These are phyloP conservation scores for Balanococcus diminutus DNA, from an alignment of 2,888 invertebrate genomes.

Conservation along the genomic window DNA sequence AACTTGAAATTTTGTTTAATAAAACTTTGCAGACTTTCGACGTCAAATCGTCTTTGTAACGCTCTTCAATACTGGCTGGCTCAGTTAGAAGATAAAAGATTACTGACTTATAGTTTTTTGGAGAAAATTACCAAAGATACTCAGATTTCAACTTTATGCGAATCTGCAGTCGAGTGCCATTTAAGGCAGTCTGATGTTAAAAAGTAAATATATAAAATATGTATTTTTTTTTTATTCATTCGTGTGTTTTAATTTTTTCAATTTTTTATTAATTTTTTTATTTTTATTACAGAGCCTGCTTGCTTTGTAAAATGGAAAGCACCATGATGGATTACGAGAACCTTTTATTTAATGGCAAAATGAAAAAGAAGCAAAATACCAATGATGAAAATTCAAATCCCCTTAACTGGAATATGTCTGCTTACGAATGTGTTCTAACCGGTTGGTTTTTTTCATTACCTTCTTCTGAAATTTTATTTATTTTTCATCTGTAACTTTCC, in stretches of 20 bases:
- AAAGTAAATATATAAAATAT: too few relatives aligned
- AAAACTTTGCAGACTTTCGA: neutral
- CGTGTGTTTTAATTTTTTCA: neutral
- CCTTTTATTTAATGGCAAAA: slow-evolving; percentile 66
- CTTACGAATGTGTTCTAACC: slow-evolving; percentile 54
- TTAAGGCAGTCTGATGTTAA: neutral
- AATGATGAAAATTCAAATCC: slow-evolving; percentile 49
- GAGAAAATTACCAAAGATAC: slow-evolving; percentile 13
- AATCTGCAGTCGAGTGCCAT: slow-evolving; percentile 11
- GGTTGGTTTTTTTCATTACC: slow-evolving; percentile 46
- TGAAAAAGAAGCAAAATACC: slow-evolving; percentile 60
- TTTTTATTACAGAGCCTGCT: slow-evolving; percentile 60
- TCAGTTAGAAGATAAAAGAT: slow-evolving; percentile 25
- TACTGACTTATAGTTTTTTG: neutral
- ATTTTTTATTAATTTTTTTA: neutral
- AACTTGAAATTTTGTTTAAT: neutral
- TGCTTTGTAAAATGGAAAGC: slow-evolving; percentile 63
- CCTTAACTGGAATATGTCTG: slow-evolving; percentile 55
- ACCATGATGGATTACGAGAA: slow-evolving; percentile 65
- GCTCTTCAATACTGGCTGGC: slow-evolving; percentile 34
- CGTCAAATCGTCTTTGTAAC: neutral
- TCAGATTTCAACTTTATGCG: neutral
- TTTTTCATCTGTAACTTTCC: neutral
- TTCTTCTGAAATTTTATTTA: slow-evolving; percentile 31
- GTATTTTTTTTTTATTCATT: too few relatives aligned